A percentile compares a stretch with the other conserved stretches of the same genome.
Evolutionary conservation across 1,140 invertebrate species (phyloP).

Genomic region (Rhynchophorus ferrugineus): DNA sequence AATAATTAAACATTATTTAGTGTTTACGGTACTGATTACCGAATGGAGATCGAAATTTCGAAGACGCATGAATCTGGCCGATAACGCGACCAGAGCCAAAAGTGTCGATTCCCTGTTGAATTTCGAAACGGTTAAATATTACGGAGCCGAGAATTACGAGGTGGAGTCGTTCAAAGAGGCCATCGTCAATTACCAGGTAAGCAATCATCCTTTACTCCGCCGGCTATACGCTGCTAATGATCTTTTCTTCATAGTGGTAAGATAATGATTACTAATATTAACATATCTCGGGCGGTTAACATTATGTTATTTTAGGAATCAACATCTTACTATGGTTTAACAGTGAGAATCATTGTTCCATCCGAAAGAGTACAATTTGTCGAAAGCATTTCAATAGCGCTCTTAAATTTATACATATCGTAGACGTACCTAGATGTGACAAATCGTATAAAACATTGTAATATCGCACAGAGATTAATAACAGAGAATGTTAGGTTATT

Average conservation of each 20-base stretch:
- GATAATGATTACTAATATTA: conserved; percentile 16
- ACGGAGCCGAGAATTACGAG: conserved; percentile 88
- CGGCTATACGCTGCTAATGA: background rate
- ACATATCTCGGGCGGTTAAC: conserved; percentile 10
- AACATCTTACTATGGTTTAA: conserved; percentile 8
- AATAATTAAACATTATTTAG: conserved; percentile 44
- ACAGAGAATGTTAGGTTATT: no score
- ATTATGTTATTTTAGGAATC: conserved; percentile 17
- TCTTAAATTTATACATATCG: no score
- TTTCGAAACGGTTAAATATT: conserved; percentile 98
- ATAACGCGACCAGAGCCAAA: conserved; percentile 81
- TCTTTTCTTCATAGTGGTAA: conserved; percentile 1
- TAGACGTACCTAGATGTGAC: no score
- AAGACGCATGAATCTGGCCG: conserved; percentile 84
- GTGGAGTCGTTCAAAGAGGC: conserved; percentile 73
- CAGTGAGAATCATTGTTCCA: background rate
- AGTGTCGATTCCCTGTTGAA: conserved; percentile 94
- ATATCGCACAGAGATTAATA: no score
- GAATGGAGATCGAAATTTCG: conserved; percentile 96
- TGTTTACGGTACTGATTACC: conserved; percentile 78
- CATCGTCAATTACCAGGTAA: conserved; percentile 74
- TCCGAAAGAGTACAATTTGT: background rate
- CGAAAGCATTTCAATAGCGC: no score
- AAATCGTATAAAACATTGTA: no score
- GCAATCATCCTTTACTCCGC: no score